Evolutionary conservation across 2,888 invertebrate genomes (phyloP), one percentile per base, ranked within the genome.

Genomic region (Pachliopta kotzebuea): DNA sequence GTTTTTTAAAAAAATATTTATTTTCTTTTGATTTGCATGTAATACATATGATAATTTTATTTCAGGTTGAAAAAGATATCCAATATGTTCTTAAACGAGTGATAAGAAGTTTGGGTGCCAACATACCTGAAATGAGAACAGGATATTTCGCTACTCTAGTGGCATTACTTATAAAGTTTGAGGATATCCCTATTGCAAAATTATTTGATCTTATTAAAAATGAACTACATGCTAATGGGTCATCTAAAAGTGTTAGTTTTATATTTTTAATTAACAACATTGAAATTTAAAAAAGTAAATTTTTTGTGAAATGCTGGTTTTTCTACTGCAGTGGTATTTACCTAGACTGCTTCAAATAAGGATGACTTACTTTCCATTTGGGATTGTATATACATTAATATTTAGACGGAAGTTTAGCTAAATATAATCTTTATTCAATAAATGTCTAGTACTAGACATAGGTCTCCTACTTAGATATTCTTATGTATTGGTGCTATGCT

Each of bases 141-240:
- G 96, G 96, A 26, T 95, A 94, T 83, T 96, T 94, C 77, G 92
- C 94, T 0, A 93, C 94, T 14, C 86, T 96, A 18, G 94, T 94
- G n/a, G 92, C 92, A 8, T 81, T 95, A 63, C 80, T 96, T 17
- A 85, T 83, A 53, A 84, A 90, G 60, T 85, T 91, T 65, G 83
- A 90, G 1, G 83, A 92, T 57, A 83, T 94, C 0, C 81, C 91
- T 18, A 78, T 94, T 0, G 75, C 90, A 8, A 85, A 93, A 53
- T 77, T 96, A 63, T 79, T 95, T 53, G 90, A 93, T 55, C 78
- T 93, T 20, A 85, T 94, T n/a, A 92, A 94, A 63, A 93, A 93
- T 67, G 94, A 96, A 75, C 85, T 96, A n/a, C 93, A 94, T 74
- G 93, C 93, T 37, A 92, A 92, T 69, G 93, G 92, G 56, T 93